Evolutionary conservation across 2,113 vertebrate species (phyloP).

Genomic region (Dromas ardeola): DNA sequence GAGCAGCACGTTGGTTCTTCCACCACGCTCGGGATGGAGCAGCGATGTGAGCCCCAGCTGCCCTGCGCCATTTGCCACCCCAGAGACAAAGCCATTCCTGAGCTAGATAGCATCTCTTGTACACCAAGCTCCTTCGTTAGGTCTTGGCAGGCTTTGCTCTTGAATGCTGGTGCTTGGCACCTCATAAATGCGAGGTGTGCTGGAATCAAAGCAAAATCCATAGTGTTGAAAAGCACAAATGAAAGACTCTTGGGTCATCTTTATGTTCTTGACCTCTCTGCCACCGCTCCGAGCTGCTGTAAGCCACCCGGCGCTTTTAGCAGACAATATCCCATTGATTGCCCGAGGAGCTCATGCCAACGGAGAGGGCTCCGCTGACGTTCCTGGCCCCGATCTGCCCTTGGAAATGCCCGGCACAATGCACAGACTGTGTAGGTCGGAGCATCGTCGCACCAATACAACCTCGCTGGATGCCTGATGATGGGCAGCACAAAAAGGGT

Average conservation of each 20-base stretch:
- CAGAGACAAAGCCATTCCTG: neutral
- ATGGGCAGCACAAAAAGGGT: neutral
- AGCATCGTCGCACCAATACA: accelerated
- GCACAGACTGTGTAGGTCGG: neutral
- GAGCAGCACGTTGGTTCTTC: neutral
- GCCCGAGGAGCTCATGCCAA: neutral
- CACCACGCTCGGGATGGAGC: accelerated
- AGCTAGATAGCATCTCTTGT: accelerated
- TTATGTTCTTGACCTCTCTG: neutral
- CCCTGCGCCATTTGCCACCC: neutral
- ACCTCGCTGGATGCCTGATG: neutral
- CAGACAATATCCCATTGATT: conserved; percentile 42
- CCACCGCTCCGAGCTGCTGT: neutral
- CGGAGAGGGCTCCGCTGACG: neutral
- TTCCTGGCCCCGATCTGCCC: neutral
- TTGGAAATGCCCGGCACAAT: neutral
- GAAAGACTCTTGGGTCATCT: neutral
- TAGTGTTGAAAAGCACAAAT: neutral
- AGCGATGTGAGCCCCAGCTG: neutral
- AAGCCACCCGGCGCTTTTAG: accelerated
- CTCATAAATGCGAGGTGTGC: neutral
- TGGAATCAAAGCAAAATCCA: accelerated
- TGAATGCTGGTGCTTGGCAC: neutral
- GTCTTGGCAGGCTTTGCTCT: neutral
- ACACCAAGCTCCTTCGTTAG: accelerated